These are phyloP conservation scores for Xiphophorus couchianus DNA, from an alignment of 2,113 vertebrate genomes.

Conservation along the genomic window DNA sequence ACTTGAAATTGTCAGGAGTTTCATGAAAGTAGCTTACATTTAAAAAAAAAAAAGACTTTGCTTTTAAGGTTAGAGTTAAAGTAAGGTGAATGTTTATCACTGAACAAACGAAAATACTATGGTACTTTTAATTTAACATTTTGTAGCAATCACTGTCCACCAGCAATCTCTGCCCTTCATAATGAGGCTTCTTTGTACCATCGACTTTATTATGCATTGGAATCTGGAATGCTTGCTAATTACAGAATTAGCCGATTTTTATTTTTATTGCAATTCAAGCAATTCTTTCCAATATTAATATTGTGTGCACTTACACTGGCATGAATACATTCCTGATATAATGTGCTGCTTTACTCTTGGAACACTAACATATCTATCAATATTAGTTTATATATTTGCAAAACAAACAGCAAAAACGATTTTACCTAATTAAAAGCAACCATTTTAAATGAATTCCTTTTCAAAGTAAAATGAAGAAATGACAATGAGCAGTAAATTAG, in stretches of 20 bases:
- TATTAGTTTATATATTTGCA: not conserved
- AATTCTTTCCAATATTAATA: not conserved
- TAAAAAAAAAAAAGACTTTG: not conserved
- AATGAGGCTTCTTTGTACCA: not conserved
- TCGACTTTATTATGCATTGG: too few relatives aligned
- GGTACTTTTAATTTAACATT: not conserved
- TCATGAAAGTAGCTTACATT: not conserved
- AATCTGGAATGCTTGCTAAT: too few relatives aligned
- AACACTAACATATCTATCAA: not conserved
- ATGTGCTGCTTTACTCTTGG: not conserved
- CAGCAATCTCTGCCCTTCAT: not conserved
- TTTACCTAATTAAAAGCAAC: not conserved
- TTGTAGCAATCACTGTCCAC: not conserved
- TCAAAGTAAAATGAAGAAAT: too few relatives aligned
- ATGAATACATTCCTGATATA: not conserved
- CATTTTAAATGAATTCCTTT: too few relatives aligned
- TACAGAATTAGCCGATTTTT: not conserved
- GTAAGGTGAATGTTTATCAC: constrained; percentile 17
- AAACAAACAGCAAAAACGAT: not conserved
- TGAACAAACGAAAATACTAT: not conserved
- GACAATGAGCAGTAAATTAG: not conserved
- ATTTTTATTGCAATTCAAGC: not conserved
- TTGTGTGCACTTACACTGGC: not conserved
- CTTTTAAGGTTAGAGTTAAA: not conserved
- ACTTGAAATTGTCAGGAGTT: not conserved